Percentiles rank a stretch among this genome's conserved stretches.
Evolutionary conservation across 2,888 invertebrate genomes (phyloP).

Genomic region (Mycalesis mineus): DNA sequence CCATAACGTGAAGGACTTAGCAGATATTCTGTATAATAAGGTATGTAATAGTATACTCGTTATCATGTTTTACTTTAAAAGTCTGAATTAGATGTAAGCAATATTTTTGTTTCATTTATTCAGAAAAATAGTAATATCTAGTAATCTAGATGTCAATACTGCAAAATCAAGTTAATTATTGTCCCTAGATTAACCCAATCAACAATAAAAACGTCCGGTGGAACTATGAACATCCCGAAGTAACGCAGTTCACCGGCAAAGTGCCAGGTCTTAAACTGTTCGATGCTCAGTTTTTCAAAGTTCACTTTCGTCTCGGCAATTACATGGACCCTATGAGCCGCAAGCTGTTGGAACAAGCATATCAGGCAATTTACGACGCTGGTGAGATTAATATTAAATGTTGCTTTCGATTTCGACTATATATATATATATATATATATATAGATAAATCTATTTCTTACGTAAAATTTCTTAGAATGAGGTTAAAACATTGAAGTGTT

Average conservation of each 20-base stretch:
- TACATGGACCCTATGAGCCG: constrained; percentile 76
- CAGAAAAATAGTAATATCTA: too few species aligned
- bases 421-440: too few species aligned
- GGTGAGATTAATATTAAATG: constrained; percentile 42
- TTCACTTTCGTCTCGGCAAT: constrained; percentile 76
- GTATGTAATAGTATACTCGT: too few species aligned
- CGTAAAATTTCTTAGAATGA: too few species aligned
- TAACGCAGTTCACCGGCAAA: constrained; percentile 81
- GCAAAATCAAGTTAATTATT: too few species aligned
- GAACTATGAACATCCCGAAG: constrained; percentile 19
- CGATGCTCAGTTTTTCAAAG: constrained; percentile 62
- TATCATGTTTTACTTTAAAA: too few species aligned
- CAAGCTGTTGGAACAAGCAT: constrained; percentile 83
- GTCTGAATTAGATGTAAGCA: too few species aligned
- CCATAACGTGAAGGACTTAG: constrained; percentile 29
- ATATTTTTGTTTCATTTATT: too few species aligned
- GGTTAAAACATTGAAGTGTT: too few species aligned
- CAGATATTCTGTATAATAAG: constrained; percentile 36
- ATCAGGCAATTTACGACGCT: constrained; percentile 85
- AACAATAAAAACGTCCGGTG: constrained; percentile 73
- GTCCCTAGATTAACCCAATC: constrained; percentile 75
- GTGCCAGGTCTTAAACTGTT: constrained; percentile 79
- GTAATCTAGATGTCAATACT: too few species aligned
- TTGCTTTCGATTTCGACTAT: background rate
- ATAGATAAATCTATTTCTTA: too few species aligned